A percentile compares a stretch with the other conserved stretches of the same genome.
phyloP scores from a whole-genome alignment of 2,113 vertebrate genomes.

The Verasper variegatus region DNA sequence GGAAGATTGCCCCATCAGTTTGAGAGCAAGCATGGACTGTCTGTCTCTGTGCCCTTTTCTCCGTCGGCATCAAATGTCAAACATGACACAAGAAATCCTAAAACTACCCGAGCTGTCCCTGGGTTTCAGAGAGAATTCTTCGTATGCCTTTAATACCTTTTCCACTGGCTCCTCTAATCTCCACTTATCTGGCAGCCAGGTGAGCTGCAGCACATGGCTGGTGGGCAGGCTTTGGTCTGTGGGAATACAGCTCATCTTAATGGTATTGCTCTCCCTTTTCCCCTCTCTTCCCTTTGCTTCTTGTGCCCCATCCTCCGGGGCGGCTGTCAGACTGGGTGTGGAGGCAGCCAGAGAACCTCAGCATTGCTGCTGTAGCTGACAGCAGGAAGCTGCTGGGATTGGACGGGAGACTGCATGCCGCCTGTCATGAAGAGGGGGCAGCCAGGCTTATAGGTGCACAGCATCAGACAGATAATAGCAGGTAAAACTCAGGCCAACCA shows the following conservation, averaged over 20 bases:
- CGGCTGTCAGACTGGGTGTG: slow-evolving; percentile 67
- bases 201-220: slow-evolving; percentile 74
- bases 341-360: slow-evolving; percentile 64
- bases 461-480: slow-evolving; percentile 77
- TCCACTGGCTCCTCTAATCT: slow-evolving; percentile 74
- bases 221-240: slow-evolving; percentile 76
- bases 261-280: slow-evolving; percentile 55
- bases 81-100: slow-evolving; percentile 67
- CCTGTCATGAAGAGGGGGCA: slow-evolving; percentile 56
- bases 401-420: slow-evolving; percentile 47
- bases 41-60: slow-evolving; percentile 52
- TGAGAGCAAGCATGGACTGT: slow-evolving; percentile 1
- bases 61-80: slow-evolving; percentile 68
- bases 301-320: slow-evolving; percentile 63
- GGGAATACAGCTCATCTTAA: slow-evolving; percentile 75
- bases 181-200: slow-evolving; percentile 78
- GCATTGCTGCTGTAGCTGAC: slow-evolving; percentile 56
- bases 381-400: slow-evolving; percentile 71
- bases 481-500: slow-evolving; percentile 65
- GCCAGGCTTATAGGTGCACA: slow-evolving; percentile 66
- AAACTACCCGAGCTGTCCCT: slow-evolving; percentile 70
- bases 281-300: slow-evolving; percentile 54
- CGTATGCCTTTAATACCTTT: slow-evolving; percentile 65
- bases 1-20: neutral
- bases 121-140: slow-evolving; percentile 64